Base-by-base conservation (phyloP, 92 coral and sea anemone genomes). In the Palythoa grandiflora region DNA sequence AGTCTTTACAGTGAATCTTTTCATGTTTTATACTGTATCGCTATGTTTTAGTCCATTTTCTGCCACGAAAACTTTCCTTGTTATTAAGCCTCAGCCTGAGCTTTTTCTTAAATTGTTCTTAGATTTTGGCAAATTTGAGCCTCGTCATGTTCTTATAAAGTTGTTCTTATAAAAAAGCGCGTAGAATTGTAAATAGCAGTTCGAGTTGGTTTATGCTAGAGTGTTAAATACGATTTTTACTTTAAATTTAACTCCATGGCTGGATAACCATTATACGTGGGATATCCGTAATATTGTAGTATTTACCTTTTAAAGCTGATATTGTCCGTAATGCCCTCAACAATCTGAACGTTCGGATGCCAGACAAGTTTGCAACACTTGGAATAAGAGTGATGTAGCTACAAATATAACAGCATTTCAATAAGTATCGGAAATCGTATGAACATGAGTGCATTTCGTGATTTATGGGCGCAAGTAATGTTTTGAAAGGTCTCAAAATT, bases 401-500 rank as follows among this genome's bases (percentile, higher is more conserved):
- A 63, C 37, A 63, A 63, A 63, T 3, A 63, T 20, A 55, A 6
- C 9, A 63, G 68, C 68, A 61, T 15, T 59, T 59, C n/a, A 44
- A 44, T 2, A 44, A 44, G 80, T 86, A 87, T 89, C 84, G 85
- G 79, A 84, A 77, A 84, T 84, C 89, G 52, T 40, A 85, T 89
- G 73, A 89, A 89, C 89, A 80, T 80, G 59, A 89, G 92, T 83
- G 92, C 85, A 84, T 76, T 84, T 89, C 85, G 89, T 83, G 85
- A 71, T 89, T 84, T 84, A 89, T 89, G 89, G 84, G 89, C 71
- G 75, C 81, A 85, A 59, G 81, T 78, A 83, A 90, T 85, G 89
- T 89, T 89, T 89, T 89, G 89, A 89, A 89, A 89, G 92, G 76
- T 84, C 92, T 75, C 87, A 88, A 88, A 88, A 77, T 75, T 84